A percentile compares a stretch with the other conserved stretches of the same genome.
phyloP scores from a whole-genome alignment of 2,797 vertebrate genomes.

The Hypotaenidia philippensis region DNA sequence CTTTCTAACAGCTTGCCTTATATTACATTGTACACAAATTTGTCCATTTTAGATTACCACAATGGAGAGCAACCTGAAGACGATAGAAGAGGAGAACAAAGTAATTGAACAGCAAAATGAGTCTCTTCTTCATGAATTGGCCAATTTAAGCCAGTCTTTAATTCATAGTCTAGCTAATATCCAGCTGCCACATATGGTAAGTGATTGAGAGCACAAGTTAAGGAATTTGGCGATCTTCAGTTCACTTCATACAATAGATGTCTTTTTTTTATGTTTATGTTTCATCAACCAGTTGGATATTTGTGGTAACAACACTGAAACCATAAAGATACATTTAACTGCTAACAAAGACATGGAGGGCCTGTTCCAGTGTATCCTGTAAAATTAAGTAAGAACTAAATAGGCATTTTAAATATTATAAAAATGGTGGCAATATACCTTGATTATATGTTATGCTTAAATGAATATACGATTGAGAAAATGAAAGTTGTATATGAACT shows the following conservation, averaged over 20 bases:
- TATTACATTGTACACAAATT: constrained; percentile 73
- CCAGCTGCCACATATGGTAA: constrained; percentile 99
- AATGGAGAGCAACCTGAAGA: constrained; percentile 98
- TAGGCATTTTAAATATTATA: constrained; percentile 57
- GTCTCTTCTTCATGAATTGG: constrained; percentile 96
- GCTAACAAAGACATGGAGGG: constrained; percentile 78
- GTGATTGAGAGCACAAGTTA: constrained; percentile 84
- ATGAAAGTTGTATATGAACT: constrained; percentile 84
- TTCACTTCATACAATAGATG: constrained; percentile 67
- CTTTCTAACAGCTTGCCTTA: constrained; percentile 38
- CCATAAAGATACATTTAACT: constrained; percentile 75
- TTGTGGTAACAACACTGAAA: constrained; percentile 76
- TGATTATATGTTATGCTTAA: constrained; percentile 80
- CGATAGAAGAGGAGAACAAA: constrained; percentile 98
- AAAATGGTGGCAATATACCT: constrained; percentile 65
- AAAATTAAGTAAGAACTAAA: constrained; percentile 74
- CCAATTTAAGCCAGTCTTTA: constrained; percentile 97
- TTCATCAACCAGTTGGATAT: constrained; percentile 74
- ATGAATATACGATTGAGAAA: constrained; percentile 81
- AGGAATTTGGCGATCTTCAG: constrained; percentile 77
- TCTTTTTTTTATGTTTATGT: constrained; percentile 72
- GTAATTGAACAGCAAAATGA: constrained; percentile 98
- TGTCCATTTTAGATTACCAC: constrained; percentile 92
- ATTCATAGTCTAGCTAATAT: constrained; percentile 99
- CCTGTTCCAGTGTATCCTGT: constrained; percentile 73